Evolutionary conservation across 1,140 invertebrate species (phyloP).

Genomic region (Musca vetustissima): DNA sequence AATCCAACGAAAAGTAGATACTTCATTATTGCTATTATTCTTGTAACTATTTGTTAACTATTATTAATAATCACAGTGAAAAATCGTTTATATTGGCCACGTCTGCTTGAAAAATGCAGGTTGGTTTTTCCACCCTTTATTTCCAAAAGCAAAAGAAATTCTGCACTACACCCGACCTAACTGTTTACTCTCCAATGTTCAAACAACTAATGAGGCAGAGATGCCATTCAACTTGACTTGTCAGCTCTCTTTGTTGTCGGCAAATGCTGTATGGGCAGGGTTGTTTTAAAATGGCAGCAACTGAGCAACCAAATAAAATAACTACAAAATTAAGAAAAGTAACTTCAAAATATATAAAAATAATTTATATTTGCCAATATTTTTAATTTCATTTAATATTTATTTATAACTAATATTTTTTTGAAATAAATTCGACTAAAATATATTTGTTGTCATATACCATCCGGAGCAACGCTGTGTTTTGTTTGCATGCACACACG

Average conservation of each 20-base stretch:
- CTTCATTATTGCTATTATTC: constrained; percentile 57
- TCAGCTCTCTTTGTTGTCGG: neutral
- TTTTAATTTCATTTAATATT: too few species aligned
- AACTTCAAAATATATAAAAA: too few species aligned
- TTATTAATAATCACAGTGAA: neutral
- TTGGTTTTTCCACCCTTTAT: neutral
- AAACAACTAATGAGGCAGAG: neutral
- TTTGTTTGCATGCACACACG: constrained; percentile 15
- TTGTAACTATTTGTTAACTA: neutral
- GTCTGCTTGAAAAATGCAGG: constrained; percentile 18
- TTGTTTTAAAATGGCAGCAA: neutral
- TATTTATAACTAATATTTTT: too few species aligned
- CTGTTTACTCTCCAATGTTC: neutral
- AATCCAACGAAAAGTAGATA: constrained; percentile 58
- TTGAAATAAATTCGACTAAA: too few species aligned
- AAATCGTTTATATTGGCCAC: neutral
- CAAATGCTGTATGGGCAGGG: neutral
- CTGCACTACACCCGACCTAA: neutral
- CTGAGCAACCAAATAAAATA: too few species aligned
- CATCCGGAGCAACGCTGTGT: neutral
- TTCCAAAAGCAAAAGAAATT: neutral
- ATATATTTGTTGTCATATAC: too few species aligned
- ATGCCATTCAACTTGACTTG: neutral
- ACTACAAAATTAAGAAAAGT: too few species aligned
- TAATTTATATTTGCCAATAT: too few species aligned